Evolutionary conservation across 2,888 invertebrate species (phyloP), one percentile per base, ranked within the genome.

Genomic region (Ariolimax columbianus): DNA sequence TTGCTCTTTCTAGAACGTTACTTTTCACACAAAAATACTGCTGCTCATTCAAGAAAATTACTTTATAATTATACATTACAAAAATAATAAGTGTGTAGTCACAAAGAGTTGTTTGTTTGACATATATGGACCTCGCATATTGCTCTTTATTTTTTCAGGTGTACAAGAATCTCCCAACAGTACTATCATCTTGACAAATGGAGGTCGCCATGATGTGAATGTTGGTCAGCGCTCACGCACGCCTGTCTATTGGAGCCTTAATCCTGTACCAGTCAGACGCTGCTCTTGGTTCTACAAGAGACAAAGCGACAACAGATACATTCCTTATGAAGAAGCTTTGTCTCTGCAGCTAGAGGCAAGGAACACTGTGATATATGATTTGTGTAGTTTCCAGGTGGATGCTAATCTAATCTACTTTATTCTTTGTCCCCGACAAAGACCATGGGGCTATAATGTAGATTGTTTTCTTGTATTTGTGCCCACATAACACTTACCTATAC

Each of bases 231-330:
- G 98, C 33, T 95, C 96, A 9, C 90, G 92, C 9, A 89, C 86
- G 30, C 89, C 94, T 23, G 97, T 98, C 0, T 99, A 97, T 94
- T 99, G 99, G 99, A 95, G 96, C 23, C 92, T 93, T 38, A 97
- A 97, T 23, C 95, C 96, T 0, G 96, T 96, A 0, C 96, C 96
- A 92, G 98, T 99, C 1, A 95, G 97, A 80, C 95, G 99, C 89
- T 98, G 98, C 93, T 97, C 98, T 23, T 99, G 99, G 99, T 99
- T 98, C 94, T 97, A 96, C 93, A 98, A 97, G 93, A 96, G 96
- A 0, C 96, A 96, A 0, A 95, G 96, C 0, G 98, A 98, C 88
- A 96, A 96, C 0, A 95, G 96, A 91, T 98, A 96, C 91, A 95
- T 97, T 1, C 99, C 99, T 0, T 99, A 98, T 93, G 96, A 97